Evolutionary conservation across 2,797 vertebrate genomes (phyloP), one percentile per base, ranked within the genome.

Genomic region (Chrysocyon brachyurus): DNA sequence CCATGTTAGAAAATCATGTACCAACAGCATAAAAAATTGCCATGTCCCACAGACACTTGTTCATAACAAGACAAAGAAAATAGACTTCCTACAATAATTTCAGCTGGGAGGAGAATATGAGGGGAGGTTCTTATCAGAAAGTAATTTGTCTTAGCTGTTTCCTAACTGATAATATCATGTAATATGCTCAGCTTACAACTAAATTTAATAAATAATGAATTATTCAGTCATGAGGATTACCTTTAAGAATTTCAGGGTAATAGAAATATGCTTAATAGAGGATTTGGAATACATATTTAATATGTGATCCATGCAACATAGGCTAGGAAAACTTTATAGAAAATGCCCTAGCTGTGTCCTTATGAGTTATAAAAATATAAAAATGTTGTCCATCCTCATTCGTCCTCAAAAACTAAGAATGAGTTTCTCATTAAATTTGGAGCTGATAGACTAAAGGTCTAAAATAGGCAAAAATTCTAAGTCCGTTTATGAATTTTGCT

Each of bases 201-300:
- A 88, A 75, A 68, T 26, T 82, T 96, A 72, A 94, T 92, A 96
- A 86, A 94, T 81, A 75, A 82, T 78, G 11, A 91, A 75, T 33
- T 90, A 61, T 19, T 91, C 59, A 66, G 19, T 36, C 3, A 15
- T 90, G 11, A 93, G 8, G 54, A 68, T 81, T 52, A 73, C 28
- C 40, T 78, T 85, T 89, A 54, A 86, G 17, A 52, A 88, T 84
- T 85, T 66, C 10, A 87, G 17, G 22, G 3, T 57, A 75, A 86
- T 61, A 26, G 57, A 88, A 96, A 84, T 33, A 33, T 33, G 66
- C n/a, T 68, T 68, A 21, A 68, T 10, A 33, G 21, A 68, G 66
- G 66, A 33, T 33, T 68, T 68, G 17, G 17, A 68, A 88, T 61
- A 87, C 90, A 85, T 7, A 66, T 68, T 79, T 78, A 63, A 22